phyloP scores from a whole-genome alignment of 1,140 invertebrate species.

The Philotrypesis tridentata region DNA sequence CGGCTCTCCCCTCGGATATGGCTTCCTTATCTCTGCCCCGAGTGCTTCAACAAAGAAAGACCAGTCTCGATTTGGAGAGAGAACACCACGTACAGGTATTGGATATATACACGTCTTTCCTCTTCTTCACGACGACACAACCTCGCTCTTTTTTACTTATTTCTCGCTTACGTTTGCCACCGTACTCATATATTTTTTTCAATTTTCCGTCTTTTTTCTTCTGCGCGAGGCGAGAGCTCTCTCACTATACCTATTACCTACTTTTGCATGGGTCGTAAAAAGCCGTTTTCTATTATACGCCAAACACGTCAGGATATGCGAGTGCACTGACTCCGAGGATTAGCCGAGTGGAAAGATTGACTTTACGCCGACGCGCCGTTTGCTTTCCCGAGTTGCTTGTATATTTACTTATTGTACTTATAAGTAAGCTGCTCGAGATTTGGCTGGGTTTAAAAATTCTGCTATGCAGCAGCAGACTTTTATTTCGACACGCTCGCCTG shows the following conservation, averaged over 20 bases:
- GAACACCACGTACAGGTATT: constrained; percentile 85
- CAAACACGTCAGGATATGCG: neutral
- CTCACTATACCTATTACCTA: no score
- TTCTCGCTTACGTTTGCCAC: neutral
- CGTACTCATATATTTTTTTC: neutral
- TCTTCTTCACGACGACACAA: neutral
- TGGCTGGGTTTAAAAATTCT: no score
- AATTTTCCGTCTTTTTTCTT: neutral
- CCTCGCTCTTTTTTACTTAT: neutral
- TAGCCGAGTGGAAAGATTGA: neutral
- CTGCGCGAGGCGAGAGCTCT: neutral
- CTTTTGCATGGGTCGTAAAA: neutral
- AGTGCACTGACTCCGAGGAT: constrained; percentile 11
- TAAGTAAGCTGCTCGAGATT: no score
- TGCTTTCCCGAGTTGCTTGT: neutral
- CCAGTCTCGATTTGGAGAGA: constrained; percentile 82
- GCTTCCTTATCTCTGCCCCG: constrained; percentile 83
- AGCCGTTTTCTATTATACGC: neutral
- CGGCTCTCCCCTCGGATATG: constrained; percentile 72
- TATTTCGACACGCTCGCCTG: no score
- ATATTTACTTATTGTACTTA: no score
- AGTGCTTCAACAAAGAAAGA: constrained; percentile 82
- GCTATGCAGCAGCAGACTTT: no score
- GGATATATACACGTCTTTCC: neutral
- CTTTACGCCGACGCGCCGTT: neutral